Percentiles rank a stretch among this genome's conserved stretches.
Evolutionary conservation across 2,797 vertebrate genomes (phyloP).

Genomic region (Zonotrichia albicollis): DNA sequence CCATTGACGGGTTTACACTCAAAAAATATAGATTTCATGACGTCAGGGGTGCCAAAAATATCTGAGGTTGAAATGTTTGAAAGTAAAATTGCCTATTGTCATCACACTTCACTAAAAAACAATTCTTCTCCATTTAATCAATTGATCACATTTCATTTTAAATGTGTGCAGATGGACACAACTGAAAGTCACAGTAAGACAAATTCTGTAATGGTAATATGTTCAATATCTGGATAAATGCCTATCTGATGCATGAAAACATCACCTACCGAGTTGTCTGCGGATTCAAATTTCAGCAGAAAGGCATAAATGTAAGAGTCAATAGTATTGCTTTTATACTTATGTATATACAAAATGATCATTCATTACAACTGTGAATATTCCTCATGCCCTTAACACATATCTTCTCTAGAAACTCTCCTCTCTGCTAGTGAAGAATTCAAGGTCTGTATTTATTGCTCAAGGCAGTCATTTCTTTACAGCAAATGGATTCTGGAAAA

Average conservation of each 20-base stretch:
- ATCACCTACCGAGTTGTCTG: not conserved
- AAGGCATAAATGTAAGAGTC: not conserved
- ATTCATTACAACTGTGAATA: not conserved
- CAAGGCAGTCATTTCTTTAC: not conserved
- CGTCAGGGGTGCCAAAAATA: rapidly evolving
- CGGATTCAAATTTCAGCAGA: not conserved
- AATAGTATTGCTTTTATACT: slow-evolving; percentile 19
- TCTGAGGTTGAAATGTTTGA: not conserved
- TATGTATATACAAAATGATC: not conserved
- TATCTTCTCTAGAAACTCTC: not conserved
- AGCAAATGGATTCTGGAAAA: slow-evolving; percentile 57
- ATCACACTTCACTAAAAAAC: not conserved
- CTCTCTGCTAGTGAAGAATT: not conserved
- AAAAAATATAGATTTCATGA: not conserved
- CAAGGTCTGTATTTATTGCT: slow-evolving; percentile 7
- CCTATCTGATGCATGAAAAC: not conserved
- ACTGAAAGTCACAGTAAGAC: not conserved
- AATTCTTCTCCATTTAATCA: not conserved
- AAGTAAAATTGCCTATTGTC: not conserved
- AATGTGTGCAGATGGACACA: not conserved
- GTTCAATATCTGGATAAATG: not conserved
- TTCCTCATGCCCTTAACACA: not conserved
- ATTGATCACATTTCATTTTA: not conserved
- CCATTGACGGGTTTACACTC: not conserved
- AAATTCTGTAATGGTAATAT: not conserved